These are phyloP conservation scores for Heliconius nattereri DNA, from an alignment of 1,140 invertebrate genomes.

Conservation along the genomic window DNA sequence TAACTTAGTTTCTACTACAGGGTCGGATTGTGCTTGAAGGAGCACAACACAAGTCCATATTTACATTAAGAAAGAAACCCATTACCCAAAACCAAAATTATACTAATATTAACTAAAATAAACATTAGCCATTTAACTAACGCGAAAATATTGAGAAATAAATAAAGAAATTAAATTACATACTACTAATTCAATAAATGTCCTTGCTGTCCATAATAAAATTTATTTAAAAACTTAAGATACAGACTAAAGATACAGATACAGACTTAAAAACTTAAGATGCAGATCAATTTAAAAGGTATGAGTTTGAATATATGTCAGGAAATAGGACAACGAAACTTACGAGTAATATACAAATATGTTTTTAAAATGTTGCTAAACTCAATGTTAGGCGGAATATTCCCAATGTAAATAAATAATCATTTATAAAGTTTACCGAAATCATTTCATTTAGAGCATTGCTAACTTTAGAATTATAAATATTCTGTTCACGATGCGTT, in stretches of 20 bases:
- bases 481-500: constrained; percentile 5
- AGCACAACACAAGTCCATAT: constrained; percentile 32
- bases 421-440: neutral
- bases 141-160: constrained; percentile 1
- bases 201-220: neutral
- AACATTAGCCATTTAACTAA: constrained; percentile 1
- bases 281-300: constrained; percentile 1
- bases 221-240: neutral
- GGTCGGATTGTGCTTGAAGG: neutral
- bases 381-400: constrained; percentile 65
- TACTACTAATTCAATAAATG: constrained; percentile 2
- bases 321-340: constrained; percentile 15
- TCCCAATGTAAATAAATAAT: constrained; percentile 41
- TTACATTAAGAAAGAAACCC: constrained; percentile 50
- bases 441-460: constrained; percentile 6
- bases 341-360: constrained; percentile 34
- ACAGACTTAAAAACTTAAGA: neutral
- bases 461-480: constrained; percentile 3
- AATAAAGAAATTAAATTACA: constrained; percentile 16
- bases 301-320: neutral
- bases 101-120: constrained; percentile 17
- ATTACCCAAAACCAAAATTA: constrained; percentile 43
- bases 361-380: constrained; percentile 54
- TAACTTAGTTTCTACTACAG: constrained; percentile 26
- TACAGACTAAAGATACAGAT: neutral